Conservation (phyloP, 2,113 vertebrate species). For the rabbit (Oryctolagus cuniculus) region mOryCun1.1 NC_091432.1:55150001-55150500, state of each 20-base stretch:
- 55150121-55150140: background rate
- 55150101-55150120: background rate
- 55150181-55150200: background rate
- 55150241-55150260: background rate
- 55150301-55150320: background rate
- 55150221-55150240: conserved; percentile 10
- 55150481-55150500: background rate
- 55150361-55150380: background rate
- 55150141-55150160: background rate
- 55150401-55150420: background rate
- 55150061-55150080: conserved; percentile 5
- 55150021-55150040: background rate
- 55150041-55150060: conserved; percentile 34
- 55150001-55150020: background rate
- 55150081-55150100: background rate
- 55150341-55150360: background rate
- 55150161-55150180: conserved; percentile 7
- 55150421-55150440: background rate
- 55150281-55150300: background rate
- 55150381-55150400: background rate
- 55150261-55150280: background rate
- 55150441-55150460: background rate
- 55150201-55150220: conserved; percentile 8
- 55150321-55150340: conserved; percentile 28
- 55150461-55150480: background rate